phyloP scores from a whole-genome alignment of 2,113 vertebrate species.

The Ia io region DNA sequence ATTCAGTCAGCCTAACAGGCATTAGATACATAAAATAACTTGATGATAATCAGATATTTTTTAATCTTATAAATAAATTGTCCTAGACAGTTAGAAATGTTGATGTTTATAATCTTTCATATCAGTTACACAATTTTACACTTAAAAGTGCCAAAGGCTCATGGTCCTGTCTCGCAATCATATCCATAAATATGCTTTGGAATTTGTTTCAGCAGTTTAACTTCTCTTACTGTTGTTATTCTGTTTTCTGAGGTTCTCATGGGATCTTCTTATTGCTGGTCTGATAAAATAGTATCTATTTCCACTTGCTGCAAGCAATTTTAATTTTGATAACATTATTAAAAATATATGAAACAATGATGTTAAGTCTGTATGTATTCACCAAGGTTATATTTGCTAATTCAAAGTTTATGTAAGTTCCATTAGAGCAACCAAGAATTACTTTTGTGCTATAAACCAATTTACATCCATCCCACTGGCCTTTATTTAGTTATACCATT shows the following conservation, averaged over 20 bases:
- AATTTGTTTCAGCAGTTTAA: conserved; percentile 42
- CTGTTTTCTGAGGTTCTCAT: neutral
- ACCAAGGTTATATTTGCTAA: conserved; percentile 27
- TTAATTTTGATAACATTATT: conserved; percentile 39
- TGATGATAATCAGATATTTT: neutral
- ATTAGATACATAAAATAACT: neutral
- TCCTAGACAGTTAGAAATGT: neutral
- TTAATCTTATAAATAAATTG: conserved; percentile 15
- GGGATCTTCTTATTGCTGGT: neutral
- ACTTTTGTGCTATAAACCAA: neutral
- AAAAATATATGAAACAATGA: conserved; percentile 32
- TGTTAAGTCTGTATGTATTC: conserved; percentile 19
- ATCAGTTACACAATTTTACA: neutral
- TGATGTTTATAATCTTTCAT: neutral
- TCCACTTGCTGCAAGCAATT: conserved; percentile 30
- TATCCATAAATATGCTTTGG: conserved; percentile 9
- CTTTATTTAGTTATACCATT: neutral
- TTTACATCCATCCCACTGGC: neutral
- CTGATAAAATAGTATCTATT: conserved; percentile 43
- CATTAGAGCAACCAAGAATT: neutral
- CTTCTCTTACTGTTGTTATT: conserved; percentile 38
- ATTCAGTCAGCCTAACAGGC: neutral
- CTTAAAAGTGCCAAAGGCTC: neutral
- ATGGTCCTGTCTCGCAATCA: neutral
- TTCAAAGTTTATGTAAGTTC: conserved; percentile 13